Evolutionary conservation across 2,797 vertebrate genomes (phyloP).

Genomic region (Coccyzus lansbergi): DNA sequence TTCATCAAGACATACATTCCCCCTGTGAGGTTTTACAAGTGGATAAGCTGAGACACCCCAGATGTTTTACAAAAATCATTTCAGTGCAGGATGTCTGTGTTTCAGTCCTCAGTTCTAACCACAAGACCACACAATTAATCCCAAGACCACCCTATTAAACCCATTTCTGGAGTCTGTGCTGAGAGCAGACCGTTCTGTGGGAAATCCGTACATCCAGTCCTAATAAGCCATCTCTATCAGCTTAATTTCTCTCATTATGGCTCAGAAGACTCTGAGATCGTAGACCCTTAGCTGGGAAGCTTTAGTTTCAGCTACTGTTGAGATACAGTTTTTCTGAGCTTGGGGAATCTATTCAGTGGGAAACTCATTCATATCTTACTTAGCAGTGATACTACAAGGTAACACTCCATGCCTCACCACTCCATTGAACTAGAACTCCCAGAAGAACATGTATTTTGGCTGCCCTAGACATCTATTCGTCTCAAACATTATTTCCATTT

Average conservation of each 20-base stretch:
- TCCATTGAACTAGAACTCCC: neutral
- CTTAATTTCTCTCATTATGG: rapidly evolving
- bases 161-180: neutral
- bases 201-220: neutral
- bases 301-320: neutral
- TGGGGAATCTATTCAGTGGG: neutral
- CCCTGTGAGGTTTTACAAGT: neutral
- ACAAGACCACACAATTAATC: neutral
- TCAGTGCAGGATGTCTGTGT: neutral
- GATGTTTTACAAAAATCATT: neutral
- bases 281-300: neutral
- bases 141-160: neutral
- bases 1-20: neutral
- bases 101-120: neutral
- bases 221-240: neutral
- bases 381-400: neutral
- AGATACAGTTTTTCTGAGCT: neutral
- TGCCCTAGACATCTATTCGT: neutral
- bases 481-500: neutral
- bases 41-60: neutral
- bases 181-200: neutral
- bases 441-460: neutral
- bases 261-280: neutral
- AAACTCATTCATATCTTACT: neutral
- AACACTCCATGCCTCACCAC: neutral